phyloP scores from a whole-genome alignment of 2,797 vertebrate genomes.

The Danio tinwini region DNA sequence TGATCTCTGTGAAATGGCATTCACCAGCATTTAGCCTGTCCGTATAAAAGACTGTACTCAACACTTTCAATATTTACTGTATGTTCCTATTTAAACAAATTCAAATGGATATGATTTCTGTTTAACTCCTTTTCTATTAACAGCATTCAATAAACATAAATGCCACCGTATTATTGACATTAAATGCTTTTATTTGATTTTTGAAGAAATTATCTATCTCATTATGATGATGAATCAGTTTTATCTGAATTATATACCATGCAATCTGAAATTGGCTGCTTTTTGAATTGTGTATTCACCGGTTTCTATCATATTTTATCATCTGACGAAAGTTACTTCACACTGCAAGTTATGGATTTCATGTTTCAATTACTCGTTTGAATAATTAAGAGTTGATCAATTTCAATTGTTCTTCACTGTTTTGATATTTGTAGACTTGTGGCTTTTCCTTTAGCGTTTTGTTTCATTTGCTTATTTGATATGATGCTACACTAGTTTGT shows the following conservation, averaged over 20 bases:
- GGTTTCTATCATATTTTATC: constrained; percentile 65
- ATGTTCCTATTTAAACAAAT: constrained; percentile 59
- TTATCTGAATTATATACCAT: constrained; percentile 89
- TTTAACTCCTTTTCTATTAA: constrained; percentile 50
- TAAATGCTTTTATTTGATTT: constrained; percentile 63
- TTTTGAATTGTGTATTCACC: constrained; percentile 40
- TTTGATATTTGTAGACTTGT: constrained; percentile 88
- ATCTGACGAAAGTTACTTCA: constrained; percentile 92
- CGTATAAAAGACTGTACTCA: constrained; percentile 72
- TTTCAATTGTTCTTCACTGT: constrained; percentile 90
- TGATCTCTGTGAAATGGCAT: constrained; percentile 77
- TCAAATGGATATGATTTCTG: constrained; percentile 54
- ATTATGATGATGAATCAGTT: constrained; percentile 68
- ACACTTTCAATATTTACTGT: constrained; percentile 68
- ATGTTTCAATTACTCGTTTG: constrained; percentile 82
- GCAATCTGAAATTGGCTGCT: constrained; percentile 75
- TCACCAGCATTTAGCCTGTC: constrained; percentile 82
- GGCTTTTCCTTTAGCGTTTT: constrained; percentile 76
- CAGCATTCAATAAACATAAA: constrained; percentile 43
- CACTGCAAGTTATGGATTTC: constrained; percentile 95
- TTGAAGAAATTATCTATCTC: constrained; percentile 88
- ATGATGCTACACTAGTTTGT: constrained; percentile 99
- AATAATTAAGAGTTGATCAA: constrained; percentile 84
- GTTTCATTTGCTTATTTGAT: constrained; percentile 85
- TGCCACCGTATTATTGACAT: constrained; percentile 38